Conservation (phyloP, 2,113 vertebrate genomes). For the Gopherus flavomarginatus region DNA sequence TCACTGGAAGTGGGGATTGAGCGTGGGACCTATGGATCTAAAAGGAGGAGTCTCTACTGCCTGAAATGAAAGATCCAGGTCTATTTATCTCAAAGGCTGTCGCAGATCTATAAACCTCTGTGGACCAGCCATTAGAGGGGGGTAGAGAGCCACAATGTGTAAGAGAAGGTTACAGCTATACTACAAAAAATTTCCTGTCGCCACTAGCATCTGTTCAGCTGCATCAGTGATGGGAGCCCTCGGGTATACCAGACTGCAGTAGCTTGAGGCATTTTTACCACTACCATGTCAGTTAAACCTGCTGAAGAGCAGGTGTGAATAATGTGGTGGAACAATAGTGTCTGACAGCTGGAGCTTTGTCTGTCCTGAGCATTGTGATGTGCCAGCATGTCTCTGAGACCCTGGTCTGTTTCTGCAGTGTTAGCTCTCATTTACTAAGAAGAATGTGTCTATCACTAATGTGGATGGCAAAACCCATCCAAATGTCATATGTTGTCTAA, state of each 20-base stretch:
- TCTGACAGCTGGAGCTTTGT: not conserved
- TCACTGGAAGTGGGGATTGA: not conserved
- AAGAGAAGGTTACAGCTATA: not conserved
- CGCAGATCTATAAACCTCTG: not conserved
- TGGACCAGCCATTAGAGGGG: constrained; percentile 51
- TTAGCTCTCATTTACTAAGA: not conserved
- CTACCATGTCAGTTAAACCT: not conserved
- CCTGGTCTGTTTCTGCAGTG: not conserved
- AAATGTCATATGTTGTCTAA: not conserved
- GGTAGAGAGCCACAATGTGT: not conserved
- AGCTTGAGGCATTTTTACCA: not conserved
- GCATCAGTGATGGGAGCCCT: fast-evolving
- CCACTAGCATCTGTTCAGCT: not conserved
- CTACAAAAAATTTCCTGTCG: not conserved
- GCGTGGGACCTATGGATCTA: not conserved
- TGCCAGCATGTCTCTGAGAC: not conserved
- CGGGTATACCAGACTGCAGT: not conserved
- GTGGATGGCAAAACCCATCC: not conserved
- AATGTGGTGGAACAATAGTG: not conserved
- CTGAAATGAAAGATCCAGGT: not conserved
- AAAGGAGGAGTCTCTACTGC: not conserved
- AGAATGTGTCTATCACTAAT: not conserved
- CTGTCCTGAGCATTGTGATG: fast-evolving
- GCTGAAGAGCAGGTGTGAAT: not conserved
- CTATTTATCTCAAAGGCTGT: fast-evolving